Evolutionary conservation across 2,113 vertebrate genomes (phyloP), one percentile per base, ranked within the genome.

Genomic region (Danionella cerebrum): DNA sequence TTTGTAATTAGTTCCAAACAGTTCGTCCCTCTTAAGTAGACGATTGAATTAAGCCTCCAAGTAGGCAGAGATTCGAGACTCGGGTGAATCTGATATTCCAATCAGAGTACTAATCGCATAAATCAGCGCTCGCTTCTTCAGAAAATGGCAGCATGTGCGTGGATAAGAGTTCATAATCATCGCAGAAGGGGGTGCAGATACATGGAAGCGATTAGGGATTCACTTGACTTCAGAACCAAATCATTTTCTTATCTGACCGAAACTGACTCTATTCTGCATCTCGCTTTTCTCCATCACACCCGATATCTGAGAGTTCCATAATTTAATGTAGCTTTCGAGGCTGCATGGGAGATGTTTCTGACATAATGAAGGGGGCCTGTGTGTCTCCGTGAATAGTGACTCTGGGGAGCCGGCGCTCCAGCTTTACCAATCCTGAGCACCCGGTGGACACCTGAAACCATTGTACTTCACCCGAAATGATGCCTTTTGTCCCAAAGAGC

Each of bases 381-480:
- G 72, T 65, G 52, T 25, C 66, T 48, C 44, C 1, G 67, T 60
- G 33, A 75, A 67, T 55, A 67, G 63, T n/a, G 13, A 29, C 63
- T 59, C 67, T 52, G 13, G 52, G 54, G 31, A 65, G 39, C 54
- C 50, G 44, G 18, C 33, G 33, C 57, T 45, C 47, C 50, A 53
- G 60, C 62, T 67, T 67, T 45, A 58, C 36, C 51, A 51, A 62
- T 52, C 41, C 42, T 48, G 14, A 55, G 52, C 48, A 38, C 24
- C 47, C 65, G 29, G 6, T 27, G 50, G 82, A 84, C 67, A 84
- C 76, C 77, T 75, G 82, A 87, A 77, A 73, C 76, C 77, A 22
- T 51, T 45, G 64, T 78, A 69, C 64, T 68, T 62, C 35, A 33
- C 45, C 65, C 55, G 48, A 62, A 80, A 67, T 68, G 65, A 50